Evolutionary conservation across 1,140 invertebrate species (phyloP).

Genomic region (Trichonephila inaurata): DNA sequence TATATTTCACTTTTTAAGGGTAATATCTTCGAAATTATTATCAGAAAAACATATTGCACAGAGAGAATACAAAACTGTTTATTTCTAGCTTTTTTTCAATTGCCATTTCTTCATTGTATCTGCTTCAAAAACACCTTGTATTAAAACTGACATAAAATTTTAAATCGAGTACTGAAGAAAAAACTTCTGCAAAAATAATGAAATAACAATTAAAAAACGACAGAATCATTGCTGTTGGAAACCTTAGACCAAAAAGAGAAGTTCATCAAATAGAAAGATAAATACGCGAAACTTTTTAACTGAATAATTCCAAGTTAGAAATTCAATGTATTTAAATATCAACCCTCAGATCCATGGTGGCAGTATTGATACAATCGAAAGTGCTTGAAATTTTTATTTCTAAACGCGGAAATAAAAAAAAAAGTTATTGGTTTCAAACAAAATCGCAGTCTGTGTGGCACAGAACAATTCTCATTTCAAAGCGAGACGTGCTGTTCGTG

Average conservation of each 20-base stretch:
- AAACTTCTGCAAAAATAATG: too few species aligned
- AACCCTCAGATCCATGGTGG: neutral
- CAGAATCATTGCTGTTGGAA: too few species aligned
- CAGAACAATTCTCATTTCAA: conserved; percentile 19
- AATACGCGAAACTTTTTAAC: neutral
- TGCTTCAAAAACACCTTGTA: too few species aligned
- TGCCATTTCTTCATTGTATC: too few species aligned
- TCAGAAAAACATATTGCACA: too few species aligned
- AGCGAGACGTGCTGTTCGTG: conserved; percentile 48
- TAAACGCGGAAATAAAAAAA: neutral
- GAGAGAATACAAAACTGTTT: too few species aligned
- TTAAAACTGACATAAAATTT: too few species aligned
- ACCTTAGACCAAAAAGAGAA: neutral
- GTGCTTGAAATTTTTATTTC: neutral
- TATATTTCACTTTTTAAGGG: too few species aligned
- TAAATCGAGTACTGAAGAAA: too few species aligned
- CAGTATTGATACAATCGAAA: neutral
- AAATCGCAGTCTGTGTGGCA: neutral
- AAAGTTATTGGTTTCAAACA: conserved; percentile 42
- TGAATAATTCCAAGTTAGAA: neutral
- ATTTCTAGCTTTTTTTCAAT: too few species aligned
- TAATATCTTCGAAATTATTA: too few species aligned
- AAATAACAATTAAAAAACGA: too few species aligned
- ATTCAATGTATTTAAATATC: neutral
- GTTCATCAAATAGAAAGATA: neutral